Evolutionary conservation across 1,140 invertebrate species (phyloP).

Genomic region (Harpegnathos saltator): DNA sequence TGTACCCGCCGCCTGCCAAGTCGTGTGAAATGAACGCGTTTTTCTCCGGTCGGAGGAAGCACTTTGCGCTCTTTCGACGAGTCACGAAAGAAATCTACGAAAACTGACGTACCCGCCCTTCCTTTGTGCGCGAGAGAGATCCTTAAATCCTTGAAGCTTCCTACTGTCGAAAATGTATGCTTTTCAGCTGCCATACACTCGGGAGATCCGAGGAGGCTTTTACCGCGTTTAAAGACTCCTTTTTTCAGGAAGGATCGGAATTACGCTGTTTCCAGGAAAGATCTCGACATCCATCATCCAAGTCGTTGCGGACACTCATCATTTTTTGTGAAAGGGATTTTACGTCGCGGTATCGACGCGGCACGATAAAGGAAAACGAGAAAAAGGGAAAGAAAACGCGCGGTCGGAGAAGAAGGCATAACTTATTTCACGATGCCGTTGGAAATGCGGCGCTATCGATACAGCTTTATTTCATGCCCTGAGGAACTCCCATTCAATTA

Average conservation of each 20-base stretch:
- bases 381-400: too few relatives aligned
- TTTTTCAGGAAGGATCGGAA: too few relatives aligned
- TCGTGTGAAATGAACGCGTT: background rate
- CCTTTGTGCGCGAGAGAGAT: too few relatives aligned
- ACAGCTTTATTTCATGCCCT: background rate
- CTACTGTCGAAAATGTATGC: background rate
- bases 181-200: background rate
- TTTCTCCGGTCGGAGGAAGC: background rate
- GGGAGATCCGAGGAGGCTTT: too few relatives aligned
- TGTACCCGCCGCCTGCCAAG: background rate
- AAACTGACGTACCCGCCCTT: too few relatives aligned
- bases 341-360: background rate
- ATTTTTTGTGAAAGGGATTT: background rate
- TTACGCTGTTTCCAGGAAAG: background rate
- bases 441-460: conserved; percentile 1
- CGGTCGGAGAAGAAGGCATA: too few relatives aligned
- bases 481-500: conserved; percentile 27
- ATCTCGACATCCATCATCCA: background rate
- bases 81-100: background rate
- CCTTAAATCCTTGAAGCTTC: background rate
- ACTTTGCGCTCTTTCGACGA: background rate
- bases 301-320: background rate
- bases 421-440: conserved; percentile 13
- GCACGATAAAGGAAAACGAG: too few relatives aligned
- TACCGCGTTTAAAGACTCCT: too few relatives aligned